A percentile compares a stretch with the other conserved stretches of the same genome.
These are phyloP conservation scores for Meteorus colon DNA, from an alignment of 2,888 invertebrate genomes.

Conservation along the genomic window DNA sequence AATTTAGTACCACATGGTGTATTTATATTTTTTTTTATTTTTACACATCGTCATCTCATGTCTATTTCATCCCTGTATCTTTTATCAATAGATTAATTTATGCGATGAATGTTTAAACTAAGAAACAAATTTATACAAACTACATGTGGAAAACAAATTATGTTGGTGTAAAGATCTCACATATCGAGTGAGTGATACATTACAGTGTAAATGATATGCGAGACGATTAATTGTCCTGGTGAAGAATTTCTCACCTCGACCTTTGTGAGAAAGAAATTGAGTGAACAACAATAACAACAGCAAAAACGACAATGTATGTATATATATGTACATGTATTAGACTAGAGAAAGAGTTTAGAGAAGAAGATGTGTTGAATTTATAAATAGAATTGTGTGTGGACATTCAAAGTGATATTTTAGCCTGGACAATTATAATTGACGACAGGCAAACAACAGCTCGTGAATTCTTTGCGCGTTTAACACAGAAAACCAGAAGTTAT, in stretches of 20 bases:
- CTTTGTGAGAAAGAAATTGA: background rate
- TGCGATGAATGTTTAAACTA: no score
- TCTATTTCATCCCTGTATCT: no score
- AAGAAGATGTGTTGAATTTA: conserved; percentile 5
- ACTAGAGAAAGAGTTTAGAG: background rate
- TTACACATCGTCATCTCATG: no score
- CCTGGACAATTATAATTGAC: conserved; percentile 26
- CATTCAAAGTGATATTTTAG: conserved; percentile 32
- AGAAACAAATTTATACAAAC: background rate
- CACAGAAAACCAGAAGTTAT: conserved; percentile 24
- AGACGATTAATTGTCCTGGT: conserved; percentile 23
- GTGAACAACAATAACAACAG: background rate
- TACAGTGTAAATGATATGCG: conserved; percentile 23
- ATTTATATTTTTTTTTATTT: no score
- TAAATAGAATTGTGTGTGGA: conserved; percentile 35
- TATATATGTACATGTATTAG: background rate
- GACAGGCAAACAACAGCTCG: conserved; percentile 17
- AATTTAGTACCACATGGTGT: no score
- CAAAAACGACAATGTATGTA: background rate
- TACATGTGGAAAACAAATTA: background rate
- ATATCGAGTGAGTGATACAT: conserved; percentile 16
- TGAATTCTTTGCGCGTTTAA: conserved; percentile 9
- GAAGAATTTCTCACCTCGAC: conserved; percentile 27
- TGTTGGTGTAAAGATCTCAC: background rate
- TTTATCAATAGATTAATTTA: no score